Percentiles rank a stretch among this genome's conserved stretches.
phyloP scores from a whole-genome alignment of 2,888 invertebrate species.

The Chymomyza caudatula region DNA sequence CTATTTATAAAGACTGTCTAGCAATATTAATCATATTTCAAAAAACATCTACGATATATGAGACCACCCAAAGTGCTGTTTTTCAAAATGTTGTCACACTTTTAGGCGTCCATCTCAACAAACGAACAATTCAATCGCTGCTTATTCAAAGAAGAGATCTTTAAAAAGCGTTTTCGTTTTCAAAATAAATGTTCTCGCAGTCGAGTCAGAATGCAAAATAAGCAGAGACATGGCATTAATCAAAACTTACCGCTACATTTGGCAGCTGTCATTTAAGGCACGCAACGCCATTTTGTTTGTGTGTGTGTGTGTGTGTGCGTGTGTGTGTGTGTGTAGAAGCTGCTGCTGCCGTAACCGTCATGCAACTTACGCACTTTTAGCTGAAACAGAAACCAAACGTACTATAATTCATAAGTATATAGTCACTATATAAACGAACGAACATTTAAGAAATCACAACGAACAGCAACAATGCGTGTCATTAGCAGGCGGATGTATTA shows the following conservation, averaged over 20 bases:
- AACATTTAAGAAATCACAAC: constrained; percentile 21
- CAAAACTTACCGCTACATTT: constrained; percentile 45
- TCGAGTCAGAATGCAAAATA: constrained; percentile 24
- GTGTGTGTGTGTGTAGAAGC: background rate
- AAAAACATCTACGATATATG: background rate
- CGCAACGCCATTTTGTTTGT: constrained; percentile 47
- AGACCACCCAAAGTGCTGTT: background rate
- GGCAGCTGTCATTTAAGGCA: constrained; percentile 63
- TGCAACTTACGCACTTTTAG: constrained; percentile 66
- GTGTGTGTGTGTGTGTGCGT: background rate
- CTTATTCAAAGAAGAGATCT: background rate
- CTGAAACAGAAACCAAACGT: constrained; percentile 45
- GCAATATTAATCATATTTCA: background rate
- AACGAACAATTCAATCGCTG: background rate
- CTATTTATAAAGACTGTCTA: background rate
- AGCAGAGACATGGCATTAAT: constrained; percentile 25
- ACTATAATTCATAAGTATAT: constrained; percentile 5
- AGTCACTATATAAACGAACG: background rate
- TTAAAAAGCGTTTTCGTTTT: background rate
- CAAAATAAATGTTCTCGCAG: background rate
- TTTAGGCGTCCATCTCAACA: background rate
- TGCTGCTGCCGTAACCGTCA: constrained; percentile 12
- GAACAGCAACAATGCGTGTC: constrained; percentile 31
- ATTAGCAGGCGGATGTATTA: constrained; percentile 56
- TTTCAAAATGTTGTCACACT: background rate